phyloP scores from a whole-genome alignment of 2,888 invertebrate species.

The Rhaphigaster nebulosa region DNA sequence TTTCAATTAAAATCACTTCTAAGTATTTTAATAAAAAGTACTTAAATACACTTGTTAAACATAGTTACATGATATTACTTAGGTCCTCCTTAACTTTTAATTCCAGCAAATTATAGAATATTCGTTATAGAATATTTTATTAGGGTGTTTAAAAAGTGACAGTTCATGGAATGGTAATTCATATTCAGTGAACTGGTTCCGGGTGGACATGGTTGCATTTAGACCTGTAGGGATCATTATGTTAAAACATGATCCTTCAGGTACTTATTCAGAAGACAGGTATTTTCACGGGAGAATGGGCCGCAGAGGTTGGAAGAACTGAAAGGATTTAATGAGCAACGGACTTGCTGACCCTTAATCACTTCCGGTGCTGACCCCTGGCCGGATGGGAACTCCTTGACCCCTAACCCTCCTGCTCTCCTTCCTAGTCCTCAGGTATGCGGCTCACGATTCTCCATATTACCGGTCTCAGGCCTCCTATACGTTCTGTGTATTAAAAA shows the following conservation, averaged over 20 bases:
- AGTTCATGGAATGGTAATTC: neutral
- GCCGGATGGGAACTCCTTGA: constrained; percentile 34
- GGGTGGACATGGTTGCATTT: neutral
- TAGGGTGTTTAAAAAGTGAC: neutral
- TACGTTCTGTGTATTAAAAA: neutral
- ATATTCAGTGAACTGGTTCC: neutral
- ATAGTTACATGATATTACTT: no score
- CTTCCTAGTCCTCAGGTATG: neutral
- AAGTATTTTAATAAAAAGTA: no score
- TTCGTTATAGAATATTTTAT: neutral
- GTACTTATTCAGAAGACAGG: neutral
- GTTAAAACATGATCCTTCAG: neutral
- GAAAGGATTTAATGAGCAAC: constrained; percentile 46
- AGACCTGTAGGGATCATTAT: neutral
- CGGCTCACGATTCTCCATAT: neutral
- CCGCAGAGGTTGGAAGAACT: neutral
- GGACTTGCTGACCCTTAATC: constrained; percentile 12
- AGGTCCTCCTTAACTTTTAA: no score
- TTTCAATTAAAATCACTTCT: no score
- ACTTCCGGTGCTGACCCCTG: constrained; percentile 31
- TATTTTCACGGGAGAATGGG: constrained; percentile 27
- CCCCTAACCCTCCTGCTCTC: neutral
- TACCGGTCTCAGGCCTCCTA: neutral
- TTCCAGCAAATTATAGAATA: neutral
- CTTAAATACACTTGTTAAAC: no score